Conservation (phyloP, 2,113 vertebrate genomes). For the Gopherus flavomarginatus region DNA sequence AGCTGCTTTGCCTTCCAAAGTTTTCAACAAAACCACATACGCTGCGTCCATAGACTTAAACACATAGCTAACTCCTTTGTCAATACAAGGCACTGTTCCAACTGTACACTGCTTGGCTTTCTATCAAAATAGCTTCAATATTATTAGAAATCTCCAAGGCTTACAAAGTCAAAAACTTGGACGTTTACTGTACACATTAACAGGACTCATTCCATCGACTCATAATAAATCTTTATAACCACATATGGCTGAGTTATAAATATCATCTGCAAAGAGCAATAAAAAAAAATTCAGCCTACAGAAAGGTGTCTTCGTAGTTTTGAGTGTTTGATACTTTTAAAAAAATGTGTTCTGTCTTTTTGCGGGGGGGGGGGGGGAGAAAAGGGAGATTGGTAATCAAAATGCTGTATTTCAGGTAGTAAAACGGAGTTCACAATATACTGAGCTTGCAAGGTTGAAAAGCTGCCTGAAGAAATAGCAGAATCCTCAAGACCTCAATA, state of each 20-base stretch:
- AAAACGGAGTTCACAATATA: neutral
- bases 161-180: slow-evolving; percentile 81
- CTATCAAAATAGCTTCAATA: slow-evolving; percentile 85
- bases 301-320: slow-evolving; percentile 75
- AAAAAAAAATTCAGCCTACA: slow-evolving; percentile 70
- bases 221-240: slow-evolving; percentile 90
- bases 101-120: slow-evolving; percentile 79
- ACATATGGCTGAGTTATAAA: slow-evolving; percentile 84
- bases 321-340: slow-evolving; percentile 35
- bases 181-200: slow-evolving; percentile 82
- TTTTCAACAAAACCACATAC: slow-evolving; percentile 55
- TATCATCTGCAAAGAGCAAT: slow-evolving; percentile 85
- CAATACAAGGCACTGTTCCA: slow-evolving; percentile 79
- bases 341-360: slow-evolving; percentile 35
- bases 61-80: slow-evolving; percentile 74
- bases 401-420: neutral
- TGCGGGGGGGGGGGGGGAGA: neutral
- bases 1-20: slow-evolving; percentile 1
- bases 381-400: neutral
- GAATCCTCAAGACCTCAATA: neutral
- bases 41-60: slow-evolving; percentile 72
- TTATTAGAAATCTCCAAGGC: slow-evolving; percentile 86
- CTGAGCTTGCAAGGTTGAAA: neutral
- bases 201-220: slow-evolving; percentile 86
- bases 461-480: neutral